phyloP scores from a whole-genome alignment of 2,113 vertebrate genomes.

The Leptobrachium leishanense region DNA sequence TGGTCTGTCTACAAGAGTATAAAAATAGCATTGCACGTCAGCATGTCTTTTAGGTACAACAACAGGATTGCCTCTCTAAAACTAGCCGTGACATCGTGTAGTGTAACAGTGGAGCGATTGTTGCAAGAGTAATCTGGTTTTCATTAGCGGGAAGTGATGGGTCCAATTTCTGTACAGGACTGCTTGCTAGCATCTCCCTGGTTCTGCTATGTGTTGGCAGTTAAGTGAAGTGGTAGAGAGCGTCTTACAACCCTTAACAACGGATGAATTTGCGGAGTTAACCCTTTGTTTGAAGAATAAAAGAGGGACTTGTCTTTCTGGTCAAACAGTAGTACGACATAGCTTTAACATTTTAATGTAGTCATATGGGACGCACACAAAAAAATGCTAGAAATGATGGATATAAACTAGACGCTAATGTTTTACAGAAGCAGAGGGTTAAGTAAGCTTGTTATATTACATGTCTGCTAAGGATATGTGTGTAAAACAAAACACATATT shows the following conservation, averaged over 20 bases:
- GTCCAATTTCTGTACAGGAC: constrained; percentile 67
- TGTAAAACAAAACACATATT: background rate
- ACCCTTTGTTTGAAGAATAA: constrained; percentile 11
- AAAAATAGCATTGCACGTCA: constrained; percentile 38
- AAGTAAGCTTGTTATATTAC: background rate
- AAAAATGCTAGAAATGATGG: background rate
- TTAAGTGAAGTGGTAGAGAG: constrained; percentile 51
- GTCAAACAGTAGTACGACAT: too few species aligned
- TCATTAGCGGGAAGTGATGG: constrained; percentile 71
- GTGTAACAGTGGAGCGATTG: constrained; percentile 73
- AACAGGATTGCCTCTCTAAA: constrained; percentile 38
- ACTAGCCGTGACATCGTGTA: constrained; percentile 56
- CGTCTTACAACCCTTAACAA: constrained; percentile 44
- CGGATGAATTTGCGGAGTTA: constrained; percentile 48
- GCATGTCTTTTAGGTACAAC: constrained; percentile 41
- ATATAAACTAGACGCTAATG: background rate
- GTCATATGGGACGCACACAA: background rate
- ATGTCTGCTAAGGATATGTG: background rate
- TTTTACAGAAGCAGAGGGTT: background rate
- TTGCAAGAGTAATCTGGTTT: constrained; percentile 75
- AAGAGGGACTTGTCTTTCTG: too few species aligned
- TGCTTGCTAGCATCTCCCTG: constrained; percentile 61
- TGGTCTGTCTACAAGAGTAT: background rate
- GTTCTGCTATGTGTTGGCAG: constrained; percentile 59
- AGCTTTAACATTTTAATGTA: too few species aligned